These are phyloP conservation scores for Julus scanicus DNA, from an alignment of 2,888 invertebrate species.

Conservation along the genomic window DNA sequence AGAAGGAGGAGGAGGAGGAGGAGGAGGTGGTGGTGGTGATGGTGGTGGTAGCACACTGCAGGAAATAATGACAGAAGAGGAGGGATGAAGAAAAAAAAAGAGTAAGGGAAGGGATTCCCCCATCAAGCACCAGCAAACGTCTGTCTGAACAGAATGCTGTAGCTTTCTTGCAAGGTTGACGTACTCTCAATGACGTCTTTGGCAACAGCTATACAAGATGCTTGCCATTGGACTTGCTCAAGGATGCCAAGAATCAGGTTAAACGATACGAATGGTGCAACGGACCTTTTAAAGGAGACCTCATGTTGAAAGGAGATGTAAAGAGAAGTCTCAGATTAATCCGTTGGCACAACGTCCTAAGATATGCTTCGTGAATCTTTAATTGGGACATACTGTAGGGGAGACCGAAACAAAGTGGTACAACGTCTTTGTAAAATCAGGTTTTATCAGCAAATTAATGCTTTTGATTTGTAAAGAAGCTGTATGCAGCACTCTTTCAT, in stretches of 20 bases:
- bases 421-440: too few relatives aligned
- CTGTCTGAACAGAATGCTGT: slow-evolving; percentile 19
- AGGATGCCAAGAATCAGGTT: slow-evolving; percentile 11
- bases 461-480: too few relatives aligned
- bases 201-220: background rate
- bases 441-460: too few relatives aligned
- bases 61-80: slow-evolving; percentile 19
- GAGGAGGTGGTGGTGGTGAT: background rate
- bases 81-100: too few relatives aligned
- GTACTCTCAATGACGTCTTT: slow-evolving; percentile 19
- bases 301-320: background rate
- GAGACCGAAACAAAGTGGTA: too few relatives aligned
- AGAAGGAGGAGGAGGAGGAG: too few relatives aligned
- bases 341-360: too few relatives aligned
- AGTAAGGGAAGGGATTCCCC: slow-evolving; percentile 11
- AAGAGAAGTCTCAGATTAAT: too few relatives aligned
- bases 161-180: slow-evolving; percentile 19
- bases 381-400: too few relatives aligned
- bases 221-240: background rate
- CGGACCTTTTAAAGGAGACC: background rate
- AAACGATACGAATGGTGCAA: background rate
- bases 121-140: slow-evolving; percentile 19
- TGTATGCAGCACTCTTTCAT: too few relatives aligned
- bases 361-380: too few relatives aligned
- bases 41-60: background rate